phyloP scores from a whole-genome alignment of 2,113 vertebrate genomes.

The Phylloscopus whistleri region DNA sequence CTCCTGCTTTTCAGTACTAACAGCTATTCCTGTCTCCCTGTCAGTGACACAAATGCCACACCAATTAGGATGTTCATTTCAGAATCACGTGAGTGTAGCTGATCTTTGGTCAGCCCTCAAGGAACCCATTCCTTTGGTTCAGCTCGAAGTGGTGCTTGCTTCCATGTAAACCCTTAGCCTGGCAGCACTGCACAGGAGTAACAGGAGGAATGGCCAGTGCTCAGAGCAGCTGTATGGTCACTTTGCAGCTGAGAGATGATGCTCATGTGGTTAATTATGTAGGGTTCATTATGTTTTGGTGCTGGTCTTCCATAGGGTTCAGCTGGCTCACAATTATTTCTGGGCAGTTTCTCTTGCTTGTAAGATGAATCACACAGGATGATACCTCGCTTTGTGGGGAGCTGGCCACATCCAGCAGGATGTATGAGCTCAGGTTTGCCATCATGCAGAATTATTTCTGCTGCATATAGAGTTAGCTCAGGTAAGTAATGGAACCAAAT shows the following conservation, averaged over 20 bases:
- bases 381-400: not conserved
- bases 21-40: not conserved
- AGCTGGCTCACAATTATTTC: not conserved
- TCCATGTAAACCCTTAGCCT: not conserved
- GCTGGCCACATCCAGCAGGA: not conserved
- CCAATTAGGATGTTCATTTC: not conserved
- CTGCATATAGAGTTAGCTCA: not conserved
- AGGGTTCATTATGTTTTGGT: not conserved
- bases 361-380: not conserved
- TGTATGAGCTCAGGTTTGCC: not conserved
- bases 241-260: not conserved
- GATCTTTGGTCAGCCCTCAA: not conserved
- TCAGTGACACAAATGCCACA: not conserved
- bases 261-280: not conserved
- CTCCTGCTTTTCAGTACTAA: not conserved
- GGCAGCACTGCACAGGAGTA: not conserved
- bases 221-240: not conserved
- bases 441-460: not conserved
- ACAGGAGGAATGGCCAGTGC: not conserved
- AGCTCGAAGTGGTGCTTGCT: rapidly evolving
- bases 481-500: not conserved
- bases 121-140: not conserved
- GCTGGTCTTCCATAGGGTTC: not conserved
- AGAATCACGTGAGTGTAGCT: not conserved
- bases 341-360: not conserved